Conservation (phyloP, 1,140 invertebrate genomes). For the Tigriopus japonicus region DNA sequence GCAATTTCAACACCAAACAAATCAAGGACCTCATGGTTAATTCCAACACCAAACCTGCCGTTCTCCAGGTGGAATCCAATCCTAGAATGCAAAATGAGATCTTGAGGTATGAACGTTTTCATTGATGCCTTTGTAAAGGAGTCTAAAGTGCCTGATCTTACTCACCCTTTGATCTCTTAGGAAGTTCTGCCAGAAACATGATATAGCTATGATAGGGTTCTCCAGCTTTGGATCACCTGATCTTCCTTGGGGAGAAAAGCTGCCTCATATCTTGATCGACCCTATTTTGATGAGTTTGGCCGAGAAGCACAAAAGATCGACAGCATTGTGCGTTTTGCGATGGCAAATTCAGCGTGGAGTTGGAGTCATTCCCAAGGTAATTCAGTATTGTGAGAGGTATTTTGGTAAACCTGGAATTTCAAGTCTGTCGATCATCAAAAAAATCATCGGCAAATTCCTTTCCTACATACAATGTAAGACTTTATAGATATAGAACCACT, state of each 20-base stretch:
- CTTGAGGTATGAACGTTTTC: neutral
- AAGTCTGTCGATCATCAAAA: no score
- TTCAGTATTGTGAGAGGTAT: no score
- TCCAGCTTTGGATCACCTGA: neutral
- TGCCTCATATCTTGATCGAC: neutral
- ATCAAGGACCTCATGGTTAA: neutral
- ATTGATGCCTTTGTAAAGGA: neutral
- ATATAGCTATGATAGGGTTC: neutral
- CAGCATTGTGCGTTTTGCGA: neutral
- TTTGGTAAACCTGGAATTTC: no score
- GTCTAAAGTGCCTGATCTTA: neutral
- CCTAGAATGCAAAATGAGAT: neutral
- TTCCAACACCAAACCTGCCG: neutral
- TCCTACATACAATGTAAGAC: neutral
- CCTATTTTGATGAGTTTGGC: neutral
- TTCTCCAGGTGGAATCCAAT: neutral
- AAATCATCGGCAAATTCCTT: neutral
- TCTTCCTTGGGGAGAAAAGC: slow-evolving; percentile 3
- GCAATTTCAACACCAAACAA: neutral
- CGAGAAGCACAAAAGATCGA: neutral
- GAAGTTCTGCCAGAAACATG: neutral
- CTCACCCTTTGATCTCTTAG: neutral
- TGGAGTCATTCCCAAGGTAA: neutral
- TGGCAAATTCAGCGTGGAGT: neutral
- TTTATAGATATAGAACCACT: no score